Evolutionary conservation across 2,888 invertebrate species (phyloP), one percentile per base, ranked within the genome.

Genomic region (Orthosia gracilis): DNA sequence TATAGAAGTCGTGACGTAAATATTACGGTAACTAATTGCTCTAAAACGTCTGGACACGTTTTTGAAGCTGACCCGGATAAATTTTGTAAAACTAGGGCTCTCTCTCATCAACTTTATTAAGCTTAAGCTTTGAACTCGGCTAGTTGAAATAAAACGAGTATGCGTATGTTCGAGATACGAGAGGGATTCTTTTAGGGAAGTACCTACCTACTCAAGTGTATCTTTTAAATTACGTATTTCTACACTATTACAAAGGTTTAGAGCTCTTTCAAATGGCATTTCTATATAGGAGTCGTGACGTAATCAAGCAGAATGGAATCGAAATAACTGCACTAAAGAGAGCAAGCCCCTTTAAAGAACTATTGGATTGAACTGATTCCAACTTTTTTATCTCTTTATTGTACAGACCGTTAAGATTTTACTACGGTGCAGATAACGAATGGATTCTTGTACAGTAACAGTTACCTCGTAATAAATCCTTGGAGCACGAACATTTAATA

Each of bases 31-130:
- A 21, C 50, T 81, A 77, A 77, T 65, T 69, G 67, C 15, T 68
- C 63, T 63, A 50, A 57, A 78, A 65, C 26, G 31, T 54, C 58
- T 31, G 64, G 45, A 49, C 57, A 70, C 59, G 52, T 70, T 76
- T 83, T 76, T 59, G 12, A 50, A 70, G 58, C 69, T 74, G 73
- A 74, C 78, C 71, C 49, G 58, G 23, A 23, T 50, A 57, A 65
- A 61, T 54, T 55, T 71, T 59, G 59, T 70, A 61, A 69, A 82
- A 74, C 74, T 76, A 71, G 79, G 74, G 18, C 70, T 76, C 45
- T 49, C 45, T 59, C 68, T 70, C 78, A 70, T 74, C 76, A 82
- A 70, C 69, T 74, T 83, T 76, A 83, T 75, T 80, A 69, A 83
- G 69, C 83, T 59, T 47, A 65, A 13, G 54, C 67, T 78, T 63